Evolutionary conservation across 2,113 vertebrate species (phyloP).

Genomic region (Melanostigma gelatinosum): DNA sequence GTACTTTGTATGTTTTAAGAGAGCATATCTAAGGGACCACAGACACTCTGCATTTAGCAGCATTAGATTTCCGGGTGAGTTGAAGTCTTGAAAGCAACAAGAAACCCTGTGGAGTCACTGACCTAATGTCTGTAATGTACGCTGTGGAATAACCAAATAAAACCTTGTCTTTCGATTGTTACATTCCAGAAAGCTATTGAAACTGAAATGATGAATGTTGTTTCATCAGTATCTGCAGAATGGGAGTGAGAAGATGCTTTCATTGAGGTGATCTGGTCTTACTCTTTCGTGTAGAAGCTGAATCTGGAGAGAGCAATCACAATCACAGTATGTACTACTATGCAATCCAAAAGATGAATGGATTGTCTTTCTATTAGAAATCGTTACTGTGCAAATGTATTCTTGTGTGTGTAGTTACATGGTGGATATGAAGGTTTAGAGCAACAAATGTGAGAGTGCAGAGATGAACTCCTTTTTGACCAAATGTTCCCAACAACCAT

Average conservation of each 20-base stretch:
- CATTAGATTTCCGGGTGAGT: not conserved
- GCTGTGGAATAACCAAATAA: not conserved
- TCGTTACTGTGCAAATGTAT: too few species aligned
- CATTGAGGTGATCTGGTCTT: not conserved
- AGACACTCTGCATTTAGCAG: not conserved
- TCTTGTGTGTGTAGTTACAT: too few species aligned
- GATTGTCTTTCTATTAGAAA: too few species aligned
- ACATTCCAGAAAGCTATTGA: not conserved
- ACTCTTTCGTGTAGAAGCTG: too few species aligned
- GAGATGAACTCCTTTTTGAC: not conserved
- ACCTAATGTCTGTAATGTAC: not conserved
- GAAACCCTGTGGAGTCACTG: not conserved
- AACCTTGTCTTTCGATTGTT: not conserved
- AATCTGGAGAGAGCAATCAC: too few species aligned
- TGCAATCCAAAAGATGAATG: too few species aligned
- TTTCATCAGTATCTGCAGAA: not conserved
- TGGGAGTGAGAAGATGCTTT: too few species aligned
- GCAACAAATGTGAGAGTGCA: not conserved
- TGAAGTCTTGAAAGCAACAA: conserved; percentile 11
- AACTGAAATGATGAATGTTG: not conserved
- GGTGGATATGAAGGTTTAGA: not conserved
- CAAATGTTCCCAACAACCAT: not conserved
- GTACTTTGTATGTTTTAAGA: not conserved
- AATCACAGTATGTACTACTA: too few species aligned
- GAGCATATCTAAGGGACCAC: not conserved